Evolutionary conservation across 2,113 vertebrate species (phyloP).

Genomic region (Isichthys henryi): DNA sequence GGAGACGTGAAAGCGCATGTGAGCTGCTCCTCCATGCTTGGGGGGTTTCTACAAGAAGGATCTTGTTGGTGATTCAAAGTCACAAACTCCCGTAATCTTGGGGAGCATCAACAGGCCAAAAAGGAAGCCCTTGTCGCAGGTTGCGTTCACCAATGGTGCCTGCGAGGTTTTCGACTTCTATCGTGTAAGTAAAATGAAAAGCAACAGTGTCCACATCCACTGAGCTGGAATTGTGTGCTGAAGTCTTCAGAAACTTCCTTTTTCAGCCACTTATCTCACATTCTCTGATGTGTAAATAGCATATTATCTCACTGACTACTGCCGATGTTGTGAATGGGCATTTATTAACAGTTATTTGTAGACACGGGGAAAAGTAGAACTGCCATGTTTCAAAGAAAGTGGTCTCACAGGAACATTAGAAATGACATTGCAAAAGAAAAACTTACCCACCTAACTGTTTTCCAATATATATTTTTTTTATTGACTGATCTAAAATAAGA

Average conservation of each 20-base stretch:
- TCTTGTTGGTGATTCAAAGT: not conserved
- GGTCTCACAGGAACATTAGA: not conserved
- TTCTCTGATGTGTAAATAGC: not conserved
- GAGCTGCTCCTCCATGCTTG: too few species aligned
- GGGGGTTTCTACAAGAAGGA: not conserved
- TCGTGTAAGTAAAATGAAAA: not conserved
- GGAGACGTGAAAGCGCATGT: not conserved
- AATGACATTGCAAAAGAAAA: not conserved
- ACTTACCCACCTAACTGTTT: not conserved
- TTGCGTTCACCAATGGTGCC: not conserved
- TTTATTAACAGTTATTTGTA: not conserved
- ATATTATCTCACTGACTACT: not conserved
- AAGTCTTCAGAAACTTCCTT: not conserved
- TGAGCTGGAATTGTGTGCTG: not conserved
- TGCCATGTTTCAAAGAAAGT: not conserved
- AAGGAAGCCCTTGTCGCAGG: not conserved
- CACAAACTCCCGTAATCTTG: too few species aligned
- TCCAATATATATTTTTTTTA: not conserved
- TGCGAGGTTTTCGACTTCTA: not conserved
- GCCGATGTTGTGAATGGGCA: not conserved
- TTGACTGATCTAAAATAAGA: not conserved
- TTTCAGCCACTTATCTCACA: not conserved
- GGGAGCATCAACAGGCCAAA: not conserved
- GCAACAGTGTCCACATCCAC: not conserved
- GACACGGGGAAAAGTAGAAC: not conserved